These are phyloP conservation scores for Erebia palarica DNA, from an alignment of 2,888 invertebrate genomes.

Conservation along the genomic window DNA sequence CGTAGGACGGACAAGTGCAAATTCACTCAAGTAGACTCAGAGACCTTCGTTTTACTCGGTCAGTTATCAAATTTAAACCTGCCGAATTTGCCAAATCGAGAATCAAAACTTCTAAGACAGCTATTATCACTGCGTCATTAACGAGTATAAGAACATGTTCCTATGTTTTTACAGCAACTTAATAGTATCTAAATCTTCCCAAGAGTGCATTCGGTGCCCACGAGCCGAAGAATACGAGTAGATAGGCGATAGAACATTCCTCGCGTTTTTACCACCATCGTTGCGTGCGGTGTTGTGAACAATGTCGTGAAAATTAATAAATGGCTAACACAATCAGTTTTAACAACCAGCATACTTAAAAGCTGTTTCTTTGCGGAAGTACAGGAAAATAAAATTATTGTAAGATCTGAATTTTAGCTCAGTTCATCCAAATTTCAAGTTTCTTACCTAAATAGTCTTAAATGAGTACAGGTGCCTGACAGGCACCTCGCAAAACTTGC, in stretches of 20 bases:
- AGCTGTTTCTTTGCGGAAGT: background rate
- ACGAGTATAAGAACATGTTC: background rate
- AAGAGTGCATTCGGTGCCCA: slow-evolving; percentile 3
- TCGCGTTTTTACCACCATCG: background rate
- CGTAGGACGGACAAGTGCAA: too few species aligned
- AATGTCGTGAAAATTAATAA: background rate
- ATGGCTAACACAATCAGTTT: background rate
- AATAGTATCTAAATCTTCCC: background rate
- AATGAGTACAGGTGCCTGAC: too few species aligned
- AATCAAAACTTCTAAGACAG: too few species aligned
- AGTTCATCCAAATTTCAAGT: too few species aligned
- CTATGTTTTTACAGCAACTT: slow-evolving; percentile 4
- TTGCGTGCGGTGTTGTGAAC: background rate
- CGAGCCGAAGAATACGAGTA: background rate
- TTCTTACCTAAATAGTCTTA: too few species aligned
- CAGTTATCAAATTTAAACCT: too few species aligned
- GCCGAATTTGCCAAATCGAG: too few species aligned
- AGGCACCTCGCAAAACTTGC: too few species aligned
- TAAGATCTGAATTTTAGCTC: too few species aligned
- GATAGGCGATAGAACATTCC: background rate
- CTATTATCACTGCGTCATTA: background rate
- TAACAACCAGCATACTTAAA: background rate
- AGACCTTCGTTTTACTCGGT: too few species aligned
- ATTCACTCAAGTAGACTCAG: too few species aligned
- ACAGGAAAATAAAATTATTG: too few species aligned